Evolutionary conservation across 2,113 vertebrate genomes (phyloP).

Genomic region (Aptenodytes patagonicus): DNA sequence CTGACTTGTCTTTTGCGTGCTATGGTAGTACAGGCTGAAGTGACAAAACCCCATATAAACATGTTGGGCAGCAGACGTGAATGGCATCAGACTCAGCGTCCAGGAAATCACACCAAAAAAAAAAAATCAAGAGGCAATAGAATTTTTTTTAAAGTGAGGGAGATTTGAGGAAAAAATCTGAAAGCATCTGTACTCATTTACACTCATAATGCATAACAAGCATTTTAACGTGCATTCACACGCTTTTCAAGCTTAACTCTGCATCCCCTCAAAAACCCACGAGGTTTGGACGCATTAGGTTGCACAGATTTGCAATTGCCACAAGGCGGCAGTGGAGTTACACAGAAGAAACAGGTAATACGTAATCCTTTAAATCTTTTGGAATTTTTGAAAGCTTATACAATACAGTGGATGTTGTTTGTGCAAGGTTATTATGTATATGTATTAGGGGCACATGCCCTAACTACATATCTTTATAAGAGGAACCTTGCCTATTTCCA

Average conservation of each 20-base stretch:
- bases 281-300: rapidly evolving
- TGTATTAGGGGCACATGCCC: not conserved
- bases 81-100: rapidly evolving
- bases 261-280: rapidly evolving
- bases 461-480: not conserved
- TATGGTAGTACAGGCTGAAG: not conserved
- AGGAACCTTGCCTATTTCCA: not conserved
- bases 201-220: not conserved
- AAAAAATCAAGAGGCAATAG: not conserved
- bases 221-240: not conserved
- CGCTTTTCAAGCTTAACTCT: not conserved
- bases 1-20: not conserved
- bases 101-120: not conserved
- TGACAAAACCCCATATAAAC: not conserved
- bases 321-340: not conserved
- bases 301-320: not conserved
- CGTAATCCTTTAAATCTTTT: not conserved
- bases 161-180: not conserved
- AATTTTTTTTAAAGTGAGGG: not conserved
- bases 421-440: not conserved
- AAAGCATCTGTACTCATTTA: not conserved
- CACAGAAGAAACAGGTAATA: not conserved
- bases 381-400: not conserved
- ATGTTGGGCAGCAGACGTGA: rapidly evolving
- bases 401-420: not conserved